Percentiles rank a stretch among this genome's conserved stretches.
Evolutionary conservation across 2,113 vertebrate genomes (phyloP).

Genomic region (Stegostoma tigrinum): DNA sequence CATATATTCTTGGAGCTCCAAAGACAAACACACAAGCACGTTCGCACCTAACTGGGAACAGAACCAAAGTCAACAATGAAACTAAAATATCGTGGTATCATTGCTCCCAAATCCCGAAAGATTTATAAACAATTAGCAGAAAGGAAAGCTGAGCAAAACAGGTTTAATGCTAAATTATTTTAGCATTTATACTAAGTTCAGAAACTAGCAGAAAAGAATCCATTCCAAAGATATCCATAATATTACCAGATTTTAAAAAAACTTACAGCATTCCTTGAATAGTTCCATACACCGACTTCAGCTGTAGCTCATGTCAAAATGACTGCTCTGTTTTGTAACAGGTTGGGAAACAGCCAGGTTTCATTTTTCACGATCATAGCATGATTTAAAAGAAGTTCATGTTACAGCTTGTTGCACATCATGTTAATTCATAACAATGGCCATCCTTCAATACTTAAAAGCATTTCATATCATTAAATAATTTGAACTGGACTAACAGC

Average conservation of each 20-base stretch:
- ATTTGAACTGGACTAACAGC: not conserved
- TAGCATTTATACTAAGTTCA: not conserved
- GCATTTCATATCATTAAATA: not conserved
- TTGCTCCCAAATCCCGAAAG: too few species aligned
- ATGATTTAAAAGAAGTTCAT: not conserved
- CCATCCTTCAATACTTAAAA: not conserved
- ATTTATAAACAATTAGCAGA: too few species aligned
- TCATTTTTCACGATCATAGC: not conserved
- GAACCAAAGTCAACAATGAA: not conserved
- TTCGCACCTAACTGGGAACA: not conserved
- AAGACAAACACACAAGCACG: too few species aligned
- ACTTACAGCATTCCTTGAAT: not conserved
- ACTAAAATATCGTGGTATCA: too few species aligned
- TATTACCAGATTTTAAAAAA: not conserved
- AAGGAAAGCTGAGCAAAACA: not conserved
- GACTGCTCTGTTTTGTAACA: not conserved
- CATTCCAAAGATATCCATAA: not conserved
- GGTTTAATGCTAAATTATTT: not conserved
- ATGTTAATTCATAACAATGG: not conserved
- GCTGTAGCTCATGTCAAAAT: not conserved
- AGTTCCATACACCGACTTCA: not conserved
- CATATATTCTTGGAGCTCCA: too few species aligned
- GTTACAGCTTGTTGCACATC: too few species aligned
- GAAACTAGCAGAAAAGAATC: not conserved
- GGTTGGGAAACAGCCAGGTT: not conserved